phyloP scores from a whole-genome alignment of 2,888 invertebrate species.

The Erannis defoliaria region DNA sequence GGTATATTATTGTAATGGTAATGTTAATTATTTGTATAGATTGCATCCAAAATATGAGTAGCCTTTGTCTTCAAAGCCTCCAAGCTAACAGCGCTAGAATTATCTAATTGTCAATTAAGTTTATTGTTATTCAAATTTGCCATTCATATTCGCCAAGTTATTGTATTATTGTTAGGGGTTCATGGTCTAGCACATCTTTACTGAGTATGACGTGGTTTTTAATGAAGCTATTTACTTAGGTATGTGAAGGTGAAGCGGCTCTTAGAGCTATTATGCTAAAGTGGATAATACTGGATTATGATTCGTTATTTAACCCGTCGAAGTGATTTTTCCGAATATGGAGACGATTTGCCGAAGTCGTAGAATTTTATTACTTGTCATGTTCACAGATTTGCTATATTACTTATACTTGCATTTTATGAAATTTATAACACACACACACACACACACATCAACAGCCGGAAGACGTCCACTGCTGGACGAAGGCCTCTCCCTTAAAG shows the following conservation, averaged over 20 bases:
- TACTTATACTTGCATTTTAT: neutral
- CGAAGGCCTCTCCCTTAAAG: no score
- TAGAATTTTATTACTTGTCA: conserved; percentile 5
- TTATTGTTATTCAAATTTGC: conserved; percentile 40
- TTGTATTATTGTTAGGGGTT: conserved; percentile 30
- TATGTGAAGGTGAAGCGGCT: conserved; percentile 54
- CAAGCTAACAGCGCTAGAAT: conserved; percentile 18
- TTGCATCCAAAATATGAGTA: conserved; percentile 7
- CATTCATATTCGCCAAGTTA: conserved; percentile 35
- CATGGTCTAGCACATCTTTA: conserved; percentile 30
- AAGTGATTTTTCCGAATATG: conserved; percentile 17
- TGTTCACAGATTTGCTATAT: neutral
- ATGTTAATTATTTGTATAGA: conserved; percentile 6
- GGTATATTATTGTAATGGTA: neutral
- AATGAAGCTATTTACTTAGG: conserved; percentile 49
- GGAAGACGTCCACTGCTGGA: no score
- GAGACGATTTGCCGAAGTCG: neutral
- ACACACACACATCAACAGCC: no score
- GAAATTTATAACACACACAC: no score
- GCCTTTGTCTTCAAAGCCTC: conserved; percentile 24
- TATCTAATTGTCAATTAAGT: conserved; percentile 38
- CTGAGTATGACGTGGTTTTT: conserved; percentile 44
- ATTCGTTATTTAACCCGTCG: conserved; percentile 35
- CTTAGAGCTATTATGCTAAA: conserved; percentile 42
- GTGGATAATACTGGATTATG: conserved; percentile 27